Evolutionary conservation across 2,888 invertebrate genomes (phyloP).

Genomic region (Leucozona laternaria): DNA sequence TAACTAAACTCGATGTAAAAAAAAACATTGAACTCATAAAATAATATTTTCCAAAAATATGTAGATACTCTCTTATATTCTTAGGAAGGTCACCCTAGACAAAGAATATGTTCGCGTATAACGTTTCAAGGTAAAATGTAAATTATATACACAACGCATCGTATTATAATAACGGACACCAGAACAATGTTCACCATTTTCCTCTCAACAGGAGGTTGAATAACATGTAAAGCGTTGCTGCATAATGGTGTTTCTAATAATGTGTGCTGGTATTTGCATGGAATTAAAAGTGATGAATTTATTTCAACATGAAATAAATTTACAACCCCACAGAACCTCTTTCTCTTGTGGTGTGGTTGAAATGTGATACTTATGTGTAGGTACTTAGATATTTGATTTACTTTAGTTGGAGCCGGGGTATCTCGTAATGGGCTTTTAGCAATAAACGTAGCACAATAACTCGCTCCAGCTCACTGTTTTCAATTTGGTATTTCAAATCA

Average conservation of each 20-base stretch:
- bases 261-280: slow-evolving; percentile 37
- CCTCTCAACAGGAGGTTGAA: neutral
- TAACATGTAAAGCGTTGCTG: slow-evolving; percentile 12
- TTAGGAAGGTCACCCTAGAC: neutral
- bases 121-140: slow-evolving; percentile 53
- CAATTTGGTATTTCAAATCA: too few relatives aligned
- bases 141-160: slow-evolving; percentile 56
- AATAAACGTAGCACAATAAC: too few relatives aligned
- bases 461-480: too few relatives aligned
- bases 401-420: too few relatives aligned
- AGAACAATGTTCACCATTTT: slow-evolving; percentile 38
- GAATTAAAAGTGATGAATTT: slow-evolving; percentile 62
- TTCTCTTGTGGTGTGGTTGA: neutral
- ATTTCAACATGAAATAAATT: slow-evolving; percentile 29
- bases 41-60: too few relatives aligned
- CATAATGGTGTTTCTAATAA: slow-evolving; percentile 40
- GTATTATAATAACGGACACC: slow-evolving; percentile 37
- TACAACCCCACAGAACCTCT: neutral
- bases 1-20: too few relatives aligned
- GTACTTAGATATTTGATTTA: too few relatives aligned
- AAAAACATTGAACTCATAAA: too few relatives aligned
- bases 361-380: neutral
- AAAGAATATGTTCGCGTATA: neutral
- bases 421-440: too few relatives aligned
- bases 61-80: too few relatives aligned